A percentile compares a stretch with the other conserved stretches of the same genome.
Conservation (phyloP, 1,140 invertebrate genomes). For the Trichonephila clavipes region DNA sequence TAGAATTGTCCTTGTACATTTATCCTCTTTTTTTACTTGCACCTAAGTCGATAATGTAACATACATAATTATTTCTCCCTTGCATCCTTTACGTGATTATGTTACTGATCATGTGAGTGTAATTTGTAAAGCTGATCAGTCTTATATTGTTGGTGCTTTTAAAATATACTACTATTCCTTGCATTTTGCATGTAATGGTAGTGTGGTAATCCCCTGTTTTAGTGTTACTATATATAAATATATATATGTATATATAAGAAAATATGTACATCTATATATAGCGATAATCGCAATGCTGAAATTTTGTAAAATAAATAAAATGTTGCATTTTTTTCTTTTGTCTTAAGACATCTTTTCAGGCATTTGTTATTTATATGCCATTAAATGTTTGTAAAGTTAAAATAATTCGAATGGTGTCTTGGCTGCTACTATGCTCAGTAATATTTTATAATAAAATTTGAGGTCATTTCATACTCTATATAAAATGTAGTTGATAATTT, state of each 20-base stretch:
- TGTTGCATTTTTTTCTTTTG: conserved; percentile 65
- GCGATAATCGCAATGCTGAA: conserved; percentile 54
- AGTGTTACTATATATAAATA: conserved; percentile 65
- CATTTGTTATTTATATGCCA: conserved; percentile 75
- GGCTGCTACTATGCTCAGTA: conserved; percentile 75
- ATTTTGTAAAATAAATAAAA: conserved; percentile 70
- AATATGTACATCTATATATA: conserved; percentile 63
- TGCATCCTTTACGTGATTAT: conserved; percentile 56
- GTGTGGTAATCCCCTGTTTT: conserved; percentile 72
- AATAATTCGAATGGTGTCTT: conserved; percentile 75
- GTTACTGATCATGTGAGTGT: conserved; percentile 61
- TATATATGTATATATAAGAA: conserved; percentile 56
- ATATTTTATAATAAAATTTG: conserved; percentile 75
- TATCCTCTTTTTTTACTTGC: conserved; percentile 53
- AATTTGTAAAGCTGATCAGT: conserved; percentile 54
- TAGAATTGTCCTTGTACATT: conserved; percentile 67
- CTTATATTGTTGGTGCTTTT: conserved; percentile 76
- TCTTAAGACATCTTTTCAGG: conserved; percentile 72
- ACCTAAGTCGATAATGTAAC: conserved; percentile 61
- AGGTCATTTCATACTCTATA: conserved; percentile 73
- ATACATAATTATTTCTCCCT: conserved; percentile 52
- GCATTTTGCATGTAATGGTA: conserved; percentile 74
- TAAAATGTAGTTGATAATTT: conserved; percentile 58
- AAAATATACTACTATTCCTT: conserved; percentile 70
- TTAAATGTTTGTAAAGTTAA: conserved; percentile 73